These are phyloP conservation scores for Thereva unica DNA, from an alignment of 2,888 invertebrate species.

Conservation along the genomic window DNA sequence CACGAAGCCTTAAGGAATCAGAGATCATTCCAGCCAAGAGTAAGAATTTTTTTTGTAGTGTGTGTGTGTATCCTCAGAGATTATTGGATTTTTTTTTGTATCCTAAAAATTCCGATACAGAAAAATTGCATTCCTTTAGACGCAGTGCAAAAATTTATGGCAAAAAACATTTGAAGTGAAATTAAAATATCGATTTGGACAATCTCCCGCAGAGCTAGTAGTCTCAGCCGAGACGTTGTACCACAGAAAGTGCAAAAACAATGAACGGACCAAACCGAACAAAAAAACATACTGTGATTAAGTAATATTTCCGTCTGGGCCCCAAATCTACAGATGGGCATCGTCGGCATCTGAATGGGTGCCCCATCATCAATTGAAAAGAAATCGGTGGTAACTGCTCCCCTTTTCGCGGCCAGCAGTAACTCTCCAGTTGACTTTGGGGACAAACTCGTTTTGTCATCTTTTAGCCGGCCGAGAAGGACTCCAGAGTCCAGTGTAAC, in stretches of 20 bases:
- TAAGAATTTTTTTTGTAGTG: constrained; percentile 55
- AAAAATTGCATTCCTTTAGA: not conserved
- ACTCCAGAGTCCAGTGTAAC: not conserved
- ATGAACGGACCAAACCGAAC: too few relatives aligned
- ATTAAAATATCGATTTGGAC: too few relatives aligned
- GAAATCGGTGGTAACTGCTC: not conserved
- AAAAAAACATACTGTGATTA: too few relatives aligned
- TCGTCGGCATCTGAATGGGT: too few relatives aligned
- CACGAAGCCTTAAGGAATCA: constrained; percentile 76
- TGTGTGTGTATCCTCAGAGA: not conserved
- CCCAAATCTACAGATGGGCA: too few relatives aligned
- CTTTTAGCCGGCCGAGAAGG: constrained; percentile 2
- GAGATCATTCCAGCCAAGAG: constrained; percentile 75
- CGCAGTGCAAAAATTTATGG: too few relatives aligned
- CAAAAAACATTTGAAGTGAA: too few relatives aligned
- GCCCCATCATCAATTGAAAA: too few relatives aligned
- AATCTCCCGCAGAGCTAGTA: too few relatives aligned
- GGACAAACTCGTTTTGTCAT: not conserved
- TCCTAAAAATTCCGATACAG: not conserved
- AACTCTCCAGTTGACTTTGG: not conserved
- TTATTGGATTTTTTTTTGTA: not conserved
- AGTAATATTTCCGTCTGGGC: too few relatives aligned
- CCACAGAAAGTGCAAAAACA: too few relatives aligned
- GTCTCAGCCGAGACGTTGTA: too few relatives aligned
- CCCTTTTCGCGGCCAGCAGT: constrained; percentile 15